Evolutionary conservation across 2,113 vertebrate species (phyloP), one percentile per base, ranked within the genome.

Genomic region (Bujurquina vittata): DNA sequence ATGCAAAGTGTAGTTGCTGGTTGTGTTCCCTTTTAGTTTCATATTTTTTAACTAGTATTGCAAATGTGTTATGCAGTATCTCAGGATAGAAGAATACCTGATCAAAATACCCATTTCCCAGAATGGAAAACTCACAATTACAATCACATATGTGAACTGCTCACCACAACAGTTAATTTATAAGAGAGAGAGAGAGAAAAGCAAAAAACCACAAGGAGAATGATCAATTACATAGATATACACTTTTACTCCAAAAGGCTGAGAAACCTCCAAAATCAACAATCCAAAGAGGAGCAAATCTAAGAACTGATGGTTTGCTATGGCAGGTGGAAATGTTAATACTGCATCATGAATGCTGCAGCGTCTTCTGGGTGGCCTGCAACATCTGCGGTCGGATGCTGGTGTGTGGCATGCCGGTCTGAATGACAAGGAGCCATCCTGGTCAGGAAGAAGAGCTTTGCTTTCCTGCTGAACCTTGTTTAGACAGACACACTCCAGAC

Each of bases 331-430:
- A 61, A 57, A 83, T 69, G 54, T 43, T 58, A 55, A 79, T 49
- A 62, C 18, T n/a, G 61, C 63, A 85, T 84, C 26, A 22, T 60
- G 83, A 79, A 55, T 86, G 84, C 58, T 54, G 62, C 59, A 85
- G 52, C 78, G 59, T 86, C 75, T 87, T 59, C 87, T 94, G 94
- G 94, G 94, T 94, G 93, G 94, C 79, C 91, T 43, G 14, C 26
- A 62, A 81, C 72, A 78, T 89, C 90, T 91, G 91, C 10, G 81
- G 91, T 79, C 15, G 7, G 79, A 87, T 75, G 75, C 2, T 29
- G n/a, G 72, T 84, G 87, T n/a, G 86, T 65, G 83, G 83, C 55
- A 33, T 79, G 84, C 81, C 89, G 80, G 84, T 74, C 59, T 60
- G 46, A 84, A 87, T 73, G 83, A 88, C 89, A 92, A 75, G 79